Conservation (phyloP, 1,140 invertebrate genomes). For the Drosophila seguyi region DNA sequence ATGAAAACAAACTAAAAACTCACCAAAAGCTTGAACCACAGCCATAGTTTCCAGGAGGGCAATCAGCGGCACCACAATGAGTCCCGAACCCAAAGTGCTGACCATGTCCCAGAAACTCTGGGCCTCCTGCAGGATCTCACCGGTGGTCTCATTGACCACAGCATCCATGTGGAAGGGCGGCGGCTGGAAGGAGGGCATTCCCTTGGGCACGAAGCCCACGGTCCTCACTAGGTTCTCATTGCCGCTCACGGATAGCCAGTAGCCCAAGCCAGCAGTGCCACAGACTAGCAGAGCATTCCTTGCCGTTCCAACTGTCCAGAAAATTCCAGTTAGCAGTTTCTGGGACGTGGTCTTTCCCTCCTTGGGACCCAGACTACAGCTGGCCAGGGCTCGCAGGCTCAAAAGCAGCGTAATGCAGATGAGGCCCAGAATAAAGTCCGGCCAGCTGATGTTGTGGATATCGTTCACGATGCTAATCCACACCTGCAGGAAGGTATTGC, state of each 20-base stretch:
- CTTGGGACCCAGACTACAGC: constrained; percentile 87
- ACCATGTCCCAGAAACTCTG: constrained; percentile 89
- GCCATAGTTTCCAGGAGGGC: constrained; percentile 93
- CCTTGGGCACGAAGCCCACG: constrained; percentile 89
- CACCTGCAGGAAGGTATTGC: constrained; percentile 90
- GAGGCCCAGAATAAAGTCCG: constrained; percentile 90
- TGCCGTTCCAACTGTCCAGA: constrained; percentile 90
- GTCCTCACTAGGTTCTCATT: constrained; percentile 69
- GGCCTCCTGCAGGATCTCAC: constrained; percentile 65
- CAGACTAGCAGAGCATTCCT: constrained; percentile 92
- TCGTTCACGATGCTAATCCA: constrained; percentile 89
- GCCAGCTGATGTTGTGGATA: constrained; percentile 88
- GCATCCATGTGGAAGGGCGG: constrained; percentile 89
- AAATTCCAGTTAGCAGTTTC: constrained; percentile 86
- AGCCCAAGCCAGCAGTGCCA: constrained; percentile 88
- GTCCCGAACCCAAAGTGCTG: constrained; percentile 90
- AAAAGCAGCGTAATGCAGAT: constrained; percentile 90
- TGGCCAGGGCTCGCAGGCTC: constrained; percentile 88
- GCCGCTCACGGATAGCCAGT: constrained; percentile 80
- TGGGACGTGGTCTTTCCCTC: constrained; percentile 86
- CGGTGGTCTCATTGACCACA: constrained; percentile 85
- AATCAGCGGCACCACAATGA: constrained; percentile 93
- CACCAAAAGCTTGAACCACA: constrained; percentile 91
- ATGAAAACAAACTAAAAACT: constrained; percentile 27
- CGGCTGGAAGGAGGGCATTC: constrained; percentile 88